Evolutionary conservation across 2,797 vertebrate genomes (phyloP), one percentile per base, ranked within the genome.

Genomic region (Apogon talboti): DNA sequence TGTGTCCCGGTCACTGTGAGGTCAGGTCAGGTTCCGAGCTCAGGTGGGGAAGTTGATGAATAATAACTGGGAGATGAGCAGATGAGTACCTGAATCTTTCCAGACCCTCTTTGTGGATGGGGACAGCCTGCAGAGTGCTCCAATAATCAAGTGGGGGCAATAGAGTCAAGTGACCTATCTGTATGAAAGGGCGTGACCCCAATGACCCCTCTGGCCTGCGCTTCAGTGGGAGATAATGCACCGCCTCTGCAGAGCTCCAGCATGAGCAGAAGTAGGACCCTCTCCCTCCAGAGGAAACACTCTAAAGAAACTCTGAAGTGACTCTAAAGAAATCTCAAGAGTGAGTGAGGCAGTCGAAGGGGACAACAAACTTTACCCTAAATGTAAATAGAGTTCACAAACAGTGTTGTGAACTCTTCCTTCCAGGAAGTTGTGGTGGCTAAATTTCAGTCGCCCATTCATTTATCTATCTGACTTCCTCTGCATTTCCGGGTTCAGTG

Each of bases 161-260:
- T 91, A 74, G 90, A 93, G 91, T 92, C 76, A 86, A 80, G 83
- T 87, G 94, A 94, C 93, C 93, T 73, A 75, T 79, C 87, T 76
- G 89, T 86, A 87, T 89, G 89, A 91, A 64, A 81, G 92, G 91
- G 86, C 83, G 79, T 56, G 86, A 81, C 87, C 87, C 75, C 50
- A 6, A 63, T 83, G 85, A 84, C 90, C 86, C 78, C 66, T 75
- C 50, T 73, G 69, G 76, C 82, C 83, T 78, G 53, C 76, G 74
- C 77, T 81, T 83, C 77, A 76, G 74, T 66, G 72, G 82, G 82
- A 88, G 90, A 89, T 93, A 93, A 92, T 93, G 90, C 71, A 68
- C 87, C 91, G 88, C 94, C 93, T 92, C 93, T 90, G 90, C 92
- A 92, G 79, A 85, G 84, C 84, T 66, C 55, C 57, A 57, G 72